A percentile compares a stretch with the other conserved stretches of the same genome.
These are phyloP conservation scores for Orchestia grillus DNA, from an alignment of 1,140 invertebrate genomes.

Conservation along the genomic window DNA sequence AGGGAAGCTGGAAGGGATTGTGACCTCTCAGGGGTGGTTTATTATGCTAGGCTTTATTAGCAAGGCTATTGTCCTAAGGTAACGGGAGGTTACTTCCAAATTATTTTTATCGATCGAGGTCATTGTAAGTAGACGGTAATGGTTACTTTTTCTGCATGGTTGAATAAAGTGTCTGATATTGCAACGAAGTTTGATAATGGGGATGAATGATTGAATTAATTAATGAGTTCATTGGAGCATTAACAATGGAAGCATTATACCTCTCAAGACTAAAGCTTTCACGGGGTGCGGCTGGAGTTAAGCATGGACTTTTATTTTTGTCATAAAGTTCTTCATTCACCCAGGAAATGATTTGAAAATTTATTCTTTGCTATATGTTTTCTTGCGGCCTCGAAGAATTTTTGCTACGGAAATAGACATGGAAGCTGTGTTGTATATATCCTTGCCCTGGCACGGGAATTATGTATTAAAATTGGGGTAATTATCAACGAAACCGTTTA, in stretches of 20 bases:
- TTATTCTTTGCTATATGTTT: neutral
- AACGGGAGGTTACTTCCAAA: neutral
- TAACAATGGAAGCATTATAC: neutral
- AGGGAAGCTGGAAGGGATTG: neutral
- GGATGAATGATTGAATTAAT: too few relatives aligned
- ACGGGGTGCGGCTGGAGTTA: neutral
- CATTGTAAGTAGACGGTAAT: neutral
- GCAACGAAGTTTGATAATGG: too few relatives aligned
- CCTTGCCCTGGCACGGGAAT: neutral
- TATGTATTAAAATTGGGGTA: neutral
- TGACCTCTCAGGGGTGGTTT: neutral
- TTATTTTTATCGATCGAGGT: neutral
- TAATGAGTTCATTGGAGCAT: neutral
- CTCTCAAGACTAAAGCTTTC: neutral
- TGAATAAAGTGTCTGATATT: too few relatives aligned
- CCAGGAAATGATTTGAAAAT: neutral
- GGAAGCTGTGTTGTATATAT: neutral
- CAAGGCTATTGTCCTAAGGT: neutral
- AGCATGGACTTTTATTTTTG: neutral
- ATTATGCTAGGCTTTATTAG: neutral
- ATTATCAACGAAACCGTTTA: neutral
- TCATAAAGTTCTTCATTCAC: neutral
- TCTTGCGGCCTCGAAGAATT: neutral
- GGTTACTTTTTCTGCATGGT: neutral
- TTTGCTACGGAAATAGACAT: neutral